Evolutionary conservation across 2,797 vertebrate genomes (phyloP).

Genomic region (Chiropotes sagulatus): DNA sequence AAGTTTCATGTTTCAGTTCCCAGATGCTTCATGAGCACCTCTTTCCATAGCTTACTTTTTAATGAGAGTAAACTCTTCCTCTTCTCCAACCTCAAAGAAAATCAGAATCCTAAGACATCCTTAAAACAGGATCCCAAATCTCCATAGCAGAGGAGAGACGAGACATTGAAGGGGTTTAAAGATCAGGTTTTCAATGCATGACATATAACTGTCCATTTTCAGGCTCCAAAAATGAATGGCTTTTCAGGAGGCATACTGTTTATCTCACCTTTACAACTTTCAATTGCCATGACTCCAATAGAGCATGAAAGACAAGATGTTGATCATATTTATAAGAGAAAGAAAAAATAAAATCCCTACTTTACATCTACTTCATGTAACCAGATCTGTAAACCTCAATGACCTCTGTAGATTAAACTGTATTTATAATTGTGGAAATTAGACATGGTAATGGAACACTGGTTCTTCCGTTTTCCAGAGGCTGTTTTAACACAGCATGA

Average conservation of each 20-base stretch:
- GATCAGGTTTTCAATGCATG: neutral
- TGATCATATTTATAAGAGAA: neutral
- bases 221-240: neutral
- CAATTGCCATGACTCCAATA: neutral
- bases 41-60: neutral
- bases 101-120: neutral
- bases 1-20: neutral
- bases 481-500: neutral
- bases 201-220: neutral
- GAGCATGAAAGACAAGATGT: neutral
- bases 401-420: neutral
- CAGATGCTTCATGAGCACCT: neutral
- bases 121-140: neutral
- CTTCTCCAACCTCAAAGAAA: neutral
- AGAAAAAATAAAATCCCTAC: neutral
- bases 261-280: neutral
- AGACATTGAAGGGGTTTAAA: neutral
- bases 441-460: neutral
- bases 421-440: neutral
- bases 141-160: neutral
- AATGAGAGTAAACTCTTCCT: neutral
- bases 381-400: conserved; percentile 9
- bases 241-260: neutral
- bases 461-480: neutral
- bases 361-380: neutral